These are phyloP conservation scores for Pantelozetes paolii DNA, from an alignment of 2,888 invertebrate species.

Conservation along the genomic window DNA sequence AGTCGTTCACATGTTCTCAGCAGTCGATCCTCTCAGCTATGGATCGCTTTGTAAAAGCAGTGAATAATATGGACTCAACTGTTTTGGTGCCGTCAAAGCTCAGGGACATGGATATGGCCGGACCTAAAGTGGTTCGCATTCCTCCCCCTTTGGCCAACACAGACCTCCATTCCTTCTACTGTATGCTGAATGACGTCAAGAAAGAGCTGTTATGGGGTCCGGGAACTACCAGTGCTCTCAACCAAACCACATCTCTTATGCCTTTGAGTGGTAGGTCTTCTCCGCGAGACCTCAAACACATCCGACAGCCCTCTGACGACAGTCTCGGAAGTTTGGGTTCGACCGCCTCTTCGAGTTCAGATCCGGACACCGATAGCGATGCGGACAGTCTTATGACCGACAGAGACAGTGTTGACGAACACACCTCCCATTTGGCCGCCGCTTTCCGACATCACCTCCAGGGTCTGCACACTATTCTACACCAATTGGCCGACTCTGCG, in stretches of 20 bases:
- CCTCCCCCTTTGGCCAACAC: constrained; percentile 46
- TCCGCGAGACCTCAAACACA: constrained; percentile 43
- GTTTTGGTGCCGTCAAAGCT: constrained; percentile 54
- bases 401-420: constrained; percentile 46
- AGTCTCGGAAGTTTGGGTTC: constrained; percentile 48
- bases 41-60: constrained; percentile 52
- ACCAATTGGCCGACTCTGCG: constrained; percentile 53
- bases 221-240: constrained; percentile 8
- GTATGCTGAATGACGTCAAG: constrained; percentile 52
- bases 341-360: constrained; percentile 44
- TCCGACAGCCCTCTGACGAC: constrained; percentile 48
- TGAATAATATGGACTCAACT: constrained; percentile 53
- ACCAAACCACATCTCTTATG: constrained; percentile 8
- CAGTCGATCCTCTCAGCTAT: constrained; percentile 65
- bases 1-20: constrained; percentile 60
- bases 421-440: constrained; percentile 50
- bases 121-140: constrained; percentile 38
- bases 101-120: constrained; percentile 51
- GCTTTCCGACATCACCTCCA: constrained; percentile 52
- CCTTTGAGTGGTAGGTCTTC: constrained; percentile 36
- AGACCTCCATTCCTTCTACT: constrained; percentile 50
- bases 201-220: constrained; percentile 52
- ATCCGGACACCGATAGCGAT: constrained; percentile 48
- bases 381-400: constrained; percentile 47
- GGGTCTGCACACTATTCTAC: constrained; percentile 52